These are phyloP conservation scores for Charadrius vociferus DNA, from an alignment of 2,113 vertebrate genomes.

Conservation along the genomic window DNA sequence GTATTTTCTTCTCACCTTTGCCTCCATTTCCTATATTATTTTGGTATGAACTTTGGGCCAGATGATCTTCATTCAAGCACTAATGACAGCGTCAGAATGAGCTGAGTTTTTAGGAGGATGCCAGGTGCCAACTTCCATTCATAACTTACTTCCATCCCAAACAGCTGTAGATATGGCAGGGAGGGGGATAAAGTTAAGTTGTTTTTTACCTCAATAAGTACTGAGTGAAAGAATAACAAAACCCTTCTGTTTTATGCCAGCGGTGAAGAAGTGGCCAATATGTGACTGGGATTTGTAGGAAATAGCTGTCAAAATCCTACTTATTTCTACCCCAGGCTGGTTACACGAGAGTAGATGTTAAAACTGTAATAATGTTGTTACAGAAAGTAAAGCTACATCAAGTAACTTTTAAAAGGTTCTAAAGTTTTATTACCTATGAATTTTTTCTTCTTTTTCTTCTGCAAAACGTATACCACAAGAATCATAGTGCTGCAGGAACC, in stretches of 20 bases:
- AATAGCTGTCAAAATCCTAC: neutral
- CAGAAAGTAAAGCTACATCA: neutral
- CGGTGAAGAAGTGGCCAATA: neutral
- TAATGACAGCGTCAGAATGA: neutral
- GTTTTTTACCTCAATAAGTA: neutral
- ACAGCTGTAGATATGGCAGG: neutral
- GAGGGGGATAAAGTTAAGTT: neutral
- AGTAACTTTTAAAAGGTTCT: neutral
- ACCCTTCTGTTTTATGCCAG: neutral
- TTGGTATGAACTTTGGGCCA: neutral
- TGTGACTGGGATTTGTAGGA: neutral
- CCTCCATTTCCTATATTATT: neutral
- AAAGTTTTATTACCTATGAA: neutral
- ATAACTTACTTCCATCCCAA: neutral
- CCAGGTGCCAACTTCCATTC: neutral
- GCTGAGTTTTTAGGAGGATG: neutral
- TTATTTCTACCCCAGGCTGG: neutral
- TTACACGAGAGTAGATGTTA: neutral
- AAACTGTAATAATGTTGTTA: neutral
- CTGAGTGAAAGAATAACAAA: neutral
- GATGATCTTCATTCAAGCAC: neutral
- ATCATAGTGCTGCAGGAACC: neutral
- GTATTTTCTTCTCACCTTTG: neutral
- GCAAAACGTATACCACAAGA: neutral
- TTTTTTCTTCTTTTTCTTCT: neutral